Base-by-base conservation (phyloP, 2,113 vertebrate species). In the Gobiocypris rarus region DNA sequence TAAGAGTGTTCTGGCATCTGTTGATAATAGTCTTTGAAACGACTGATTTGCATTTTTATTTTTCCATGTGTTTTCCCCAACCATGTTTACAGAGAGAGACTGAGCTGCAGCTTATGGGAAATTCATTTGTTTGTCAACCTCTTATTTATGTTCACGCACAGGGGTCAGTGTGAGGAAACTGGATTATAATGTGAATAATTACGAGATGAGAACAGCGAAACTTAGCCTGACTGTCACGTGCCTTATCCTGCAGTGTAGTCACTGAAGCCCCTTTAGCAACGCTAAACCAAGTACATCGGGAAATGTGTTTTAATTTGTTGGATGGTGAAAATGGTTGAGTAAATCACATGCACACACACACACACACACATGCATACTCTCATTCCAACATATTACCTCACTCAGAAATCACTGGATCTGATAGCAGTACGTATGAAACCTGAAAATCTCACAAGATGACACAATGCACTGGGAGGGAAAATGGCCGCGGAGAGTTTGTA, bases 121-220 rank as follows among this genome's bases (percentile, higher is more conserved):
- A 90, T 58, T 58, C 38, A 75, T 90, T 91, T 86, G 87, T 89
- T 88, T 89, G 88, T 92, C 95, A 95, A 94, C 95, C 96, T 96
- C 96, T 96, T 97, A 97, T 98, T 98, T 97, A 97, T 97, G 96
- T 96, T 94, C 97, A 96, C 96, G 96, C 95, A 96, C 95, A 96
- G 95, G 95, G 96, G 95, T 96, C 95, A 95, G 94, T 95, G 95
- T 94, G 95, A 96, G 93, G 93, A 93, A 94, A 94, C 96, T 95
- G 90, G 89, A 92, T 92, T 91, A 92, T 93, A 91, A 91, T 85
- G 75, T 82, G 76, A 91, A 91, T 85, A 81, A 89, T 84, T 89
- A 73, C 84, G 88, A 89, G 90, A 88, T 91, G 86, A 93, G 95
- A 92, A 54, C 90, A 92, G 89, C 86, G 89, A 91, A 95, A 93